phyloP scores from a whole-genome alignment of 2,113 vertebrate genomes.

The Dolichallabes microphthalmus region DNA sequence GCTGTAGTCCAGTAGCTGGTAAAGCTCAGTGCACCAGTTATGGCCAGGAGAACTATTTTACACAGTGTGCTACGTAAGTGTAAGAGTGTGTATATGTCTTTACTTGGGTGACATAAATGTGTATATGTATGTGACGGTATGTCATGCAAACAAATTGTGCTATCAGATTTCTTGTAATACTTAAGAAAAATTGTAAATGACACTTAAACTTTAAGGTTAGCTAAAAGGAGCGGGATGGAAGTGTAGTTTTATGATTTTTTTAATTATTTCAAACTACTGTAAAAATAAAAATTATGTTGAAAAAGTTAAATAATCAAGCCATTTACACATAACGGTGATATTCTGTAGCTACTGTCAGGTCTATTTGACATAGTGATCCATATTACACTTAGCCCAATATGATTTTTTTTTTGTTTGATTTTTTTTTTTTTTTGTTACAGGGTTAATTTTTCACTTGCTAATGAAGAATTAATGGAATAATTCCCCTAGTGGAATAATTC shows the following conservation, averaged over 20 bases:
- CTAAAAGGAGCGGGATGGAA: not conserved
- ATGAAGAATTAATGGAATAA: not conserved
- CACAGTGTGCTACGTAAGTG: slow-evolving; percentile 60
- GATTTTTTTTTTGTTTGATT: too few relatives aligned
- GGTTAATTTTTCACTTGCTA: not conserved
- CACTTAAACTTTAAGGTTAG: not conserved
- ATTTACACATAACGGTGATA: not conserved
- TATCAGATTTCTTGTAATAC: slow-evolving; percentile 66
- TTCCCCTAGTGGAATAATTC: not conserved
- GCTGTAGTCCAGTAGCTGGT: slow-evolving; percentile 57
- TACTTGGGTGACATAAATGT: not conserved
- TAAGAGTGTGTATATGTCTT: slow-evolving; percentile 45
- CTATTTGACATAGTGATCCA: not conserved
- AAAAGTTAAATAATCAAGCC: not conserved
- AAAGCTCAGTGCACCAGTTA: slow-evolving; percentile 53
- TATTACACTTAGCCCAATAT: not conserved
- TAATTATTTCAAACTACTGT: not conserved
- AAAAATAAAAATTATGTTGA: not conserved
- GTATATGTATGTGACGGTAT: slow-evolving; percentile 58
- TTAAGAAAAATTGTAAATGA: not conserved
- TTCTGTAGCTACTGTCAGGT: not conserved
- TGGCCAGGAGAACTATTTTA: slow-evolving; percentile 51
- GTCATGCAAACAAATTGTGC: slow-evolving; percentile 72
- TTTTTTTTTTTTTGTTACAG: not conserved
- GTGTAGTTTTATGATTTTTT: not conserved